Conservation (phyloP, 2,797 vertebrate genomes). For the Sandelia bainsii region DNA sequence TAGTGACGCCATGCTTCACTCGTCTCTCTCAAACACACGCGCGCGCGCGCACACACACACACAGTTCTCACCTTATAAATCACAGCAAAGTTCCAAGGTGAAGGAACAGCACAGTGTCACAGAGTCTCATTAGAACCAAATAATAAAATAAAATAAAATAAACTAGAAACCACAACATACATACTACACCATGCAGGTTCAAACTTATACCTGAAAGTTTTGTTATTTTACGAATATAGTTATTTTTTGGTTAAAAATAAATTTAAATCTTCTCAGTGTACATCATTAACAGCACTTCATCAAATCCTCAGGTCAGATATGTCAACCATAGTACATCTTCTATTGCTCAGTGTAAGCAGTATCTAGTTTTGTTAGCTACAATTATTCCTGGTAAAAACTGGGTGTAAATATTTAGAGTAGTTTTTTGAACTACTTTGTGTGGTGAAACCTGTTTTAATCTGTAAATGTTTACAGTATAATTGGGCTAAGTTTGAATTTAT, state of each 20-base stretch:
- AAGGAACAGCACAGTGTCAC: background rate
- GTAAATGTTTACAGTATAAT: too few relatives aligned
- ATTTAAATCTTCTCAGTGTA: background rate
- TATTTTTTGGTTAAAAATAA: background rate
- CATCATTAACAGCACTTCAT: background rate
- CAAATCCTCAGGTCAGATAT: background rate
- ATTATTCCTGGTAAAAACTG: too few relatives aligned
- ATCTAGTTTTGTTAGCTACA: too few relatives aligned
- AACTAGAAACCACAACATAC: background rate
- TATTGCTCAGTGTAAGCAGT: background rate
- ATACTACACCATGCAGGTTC: too few relatives aligned
- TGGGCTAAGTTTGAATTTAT: too few relatives aligned
- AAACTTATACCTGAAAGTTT: background rate
- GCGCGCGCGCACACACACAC: too few relatives aligned
- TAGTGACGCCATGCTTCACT: background rate
- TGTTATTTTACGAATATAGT: background rate
- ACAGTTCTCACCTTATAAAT: constrained; percentile 21
- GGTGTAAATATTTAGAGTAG: too few relatives aligned
- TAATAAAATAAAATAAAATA: background rate
- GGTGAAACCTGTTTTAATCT: too few relatives aligned
- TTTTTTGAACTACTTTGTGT: too few relatives aligned
- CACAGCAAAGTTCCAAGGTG: constrained; percentile 8
- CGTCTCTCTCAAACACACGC: too few relatives aligned
- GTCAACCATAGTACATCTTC: background rate
- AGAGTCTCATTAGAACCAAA: constrained; percentile 48